Conservation (phyloP, 2,113 vertebrate genomes). For the Dryoscopus gambensis region DNA sequence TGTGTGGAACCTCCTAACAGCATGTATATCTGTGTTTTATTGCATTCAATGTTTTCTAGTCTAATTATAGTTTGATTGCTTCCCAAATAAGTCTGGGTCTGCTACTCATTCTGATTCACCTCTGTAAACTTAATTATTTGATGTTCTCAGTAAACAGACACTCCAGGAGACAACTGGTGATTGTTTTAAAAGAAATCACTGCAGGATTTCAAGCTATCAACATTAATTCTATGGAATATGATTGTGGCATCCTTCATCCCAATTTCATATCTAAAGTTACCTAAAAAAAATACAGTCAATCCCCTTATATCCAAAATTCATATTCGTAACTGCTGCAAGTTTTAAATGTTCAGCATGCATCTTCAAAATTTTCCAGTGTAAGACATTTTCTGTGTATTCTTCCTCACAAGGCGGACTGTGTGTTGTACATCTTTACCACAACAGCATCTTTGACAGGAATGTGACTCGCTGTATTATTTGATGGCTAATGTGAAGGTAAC, state of each 20-base stretch:
- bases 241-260: neutral
- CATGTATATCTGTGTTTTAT: neutral
- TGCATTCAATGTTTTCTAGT: neutral
- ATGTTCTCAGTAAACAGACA: constrained; percentile 15
- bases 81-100: constrained; percentile 6
- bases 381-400: neutral
- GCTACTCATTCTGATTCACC: constrained; percentile 37
- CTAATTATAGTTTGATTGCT: neutral
- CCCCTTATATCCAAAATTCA: neutral
- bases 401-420: neutral
- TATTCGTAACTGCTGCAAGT: neutral
- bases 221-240: neutral
- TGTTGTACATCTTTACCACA: neutral
- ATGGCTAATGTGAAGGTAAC: neutral
- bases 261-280: neutral
- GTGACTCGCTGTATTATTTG: neutral
- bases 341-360: neutral
- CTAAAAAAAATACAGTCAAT: neutral
- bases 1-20: neutral
- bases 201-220: neutral
- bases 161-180: neutral
- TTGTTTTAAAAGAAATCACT: neutral
- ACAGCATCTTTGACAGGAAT: neutral
- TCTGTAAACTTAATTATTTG: constrained; percentile 5
- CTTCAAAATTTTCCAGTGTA: neutral